Evolutionary conservation across 2,888 invertebrate genomes (phyloP).

Genomic region (Aleiodes alternator): DNA sequence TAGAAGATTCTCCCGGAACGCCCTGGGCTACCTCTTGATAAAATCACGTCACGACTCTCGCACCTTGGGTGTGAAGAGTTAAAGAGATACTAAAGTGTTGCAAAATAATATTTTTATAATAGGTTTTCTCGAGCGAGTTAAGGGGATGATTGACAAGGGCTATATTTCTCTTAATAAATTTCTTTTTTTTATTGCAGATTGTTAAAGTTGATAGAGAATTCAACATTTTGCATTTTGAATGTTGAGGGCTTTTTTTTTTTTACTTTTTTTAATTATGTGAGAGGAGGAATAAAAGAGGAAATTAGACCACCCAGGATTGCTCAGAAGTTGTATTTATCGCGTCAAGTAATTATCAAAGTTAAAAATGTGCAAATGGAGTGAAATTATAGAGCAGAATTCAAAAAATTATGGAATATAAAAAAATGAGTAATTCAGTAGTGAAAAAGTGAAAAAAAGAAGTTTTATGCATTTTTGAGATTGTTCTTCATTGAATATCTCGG

Average conservation of each 20-base stretch:
- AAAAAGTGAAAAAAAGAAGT: too few relatives aligned
- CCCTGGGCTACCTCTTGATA: slow-evolving; percentile 50
- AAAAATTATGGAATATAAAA: too few relatives aligned
- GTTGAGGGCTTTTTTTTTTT: neutral
- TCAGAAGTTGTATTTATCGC: too few relatives aligned
- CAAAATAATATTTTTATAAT: slow-evolving; percentile 50
- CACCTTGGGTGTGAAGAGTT: slow-evolving; percentile 55
- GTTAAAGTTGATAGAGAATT: neutral
- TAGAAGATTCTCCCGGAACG: slow-evolving; percentile 53
- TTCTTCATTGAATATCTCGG: too few relatives aligned
- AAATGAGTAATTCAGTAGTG: too few relatives aligned
- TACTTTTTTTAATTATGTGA: neutral
- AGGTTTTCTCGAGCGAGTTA: slow-evolving; percentile 49
- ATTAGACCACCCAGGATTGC: too few relatives aligned
- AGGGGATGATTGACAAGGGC: slow-evolving; percentile 37
- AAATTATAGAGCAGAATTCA: too few relatives aligned
- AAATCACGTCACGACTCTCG: slow-evolving; percentile 52
- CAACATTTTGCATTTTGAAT: neutral
- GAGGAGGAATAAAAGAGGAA: neutral
- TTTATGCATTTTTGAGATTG: too few relatives aligned
- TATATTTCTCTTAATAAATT: neutral
- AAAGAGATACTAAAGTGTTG: slow-evolving; percentile 53
- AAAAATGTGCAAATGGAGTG: too few relatives aligned
- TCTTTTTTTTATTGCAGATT: slow-evolving; percentile 13
- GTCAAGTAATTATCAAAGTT: too few relatives aligned